Conservation (phyloP, 2,113 vertebrate genomes). For the Strix uralensis region DNA sequence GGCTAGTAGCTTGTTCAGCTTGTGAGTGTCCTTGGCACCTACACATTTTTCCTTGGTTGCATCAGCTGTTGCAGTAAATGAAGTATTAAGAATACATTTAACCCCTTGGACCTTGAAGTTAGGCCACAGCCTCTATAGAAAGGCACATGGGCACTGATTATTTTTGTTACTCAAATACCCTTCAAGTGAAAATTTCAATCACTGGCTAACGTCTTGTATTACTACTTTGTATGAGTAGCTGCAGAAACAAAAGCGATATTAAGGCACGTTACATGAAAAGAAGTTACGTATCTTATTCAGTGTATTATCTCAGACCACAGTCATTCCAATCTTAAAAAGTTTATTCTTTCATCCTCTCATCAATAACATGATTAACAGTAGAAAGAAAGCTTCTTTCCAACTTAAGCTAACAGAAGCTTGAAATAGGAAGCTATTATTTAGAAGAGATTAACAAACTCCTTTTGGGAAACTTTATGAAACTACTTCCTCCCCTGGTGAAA, state of each 20-base stretch:
- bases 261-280: neutral
- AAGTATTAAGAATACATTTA: neutral
- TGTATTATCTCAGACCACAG: neutral
- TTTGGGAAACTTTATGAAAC: neutral
- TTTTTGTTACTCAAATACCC: neutral
- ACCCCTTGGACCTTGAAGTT: neutral
- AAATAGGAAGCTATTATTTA: neutral
- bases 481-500: neutral
- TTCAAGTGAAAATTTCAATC: neutral
- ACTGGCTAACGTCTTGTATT: neutral
- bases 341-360: neutral
- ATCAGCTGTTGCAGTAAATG: slow-evolving; percentile 6
- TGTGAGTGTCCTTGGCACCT: slow-evolving; percentile 3
- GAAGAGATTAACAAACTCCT: neutral
- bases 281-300: neutral
- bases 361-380: neutral
- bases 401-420: neutral
- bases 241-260: neutral
- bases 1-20: neutral
- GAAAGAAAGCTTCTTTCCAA: neutral
- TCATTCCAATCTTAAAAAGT: neutral
- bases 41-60: neutral
- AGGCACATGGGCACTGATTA: neutral
- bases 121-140: neutral
- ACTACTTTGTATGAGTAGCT: neutral